Evolutionary conservation across 2,797 vertebrate genomes (phyloP).

Genomic region (Mareca strepera): DNA sequence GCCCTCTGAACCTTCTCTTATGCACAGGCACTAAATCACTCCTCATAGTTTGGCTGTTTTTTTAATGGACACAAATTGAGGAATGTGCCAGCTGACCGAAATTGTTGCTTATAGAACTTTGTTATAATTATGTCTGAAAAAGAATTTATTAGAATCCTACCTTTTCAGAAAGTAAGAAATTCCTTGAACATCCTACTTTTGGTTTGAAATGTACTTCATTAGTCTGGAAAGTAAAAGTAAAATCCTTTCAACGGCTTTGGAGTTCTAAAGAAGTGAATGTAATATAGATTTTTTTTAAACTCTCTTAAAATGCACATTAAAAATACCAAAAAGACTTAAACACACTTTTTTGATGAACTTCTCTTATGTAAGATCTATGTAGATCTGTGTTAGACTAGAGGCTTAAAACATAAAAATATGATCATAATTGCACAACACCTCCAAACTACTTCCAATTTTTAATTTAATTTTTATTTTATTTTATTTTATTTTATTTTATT

Average conservation of each 20-base stretch:
- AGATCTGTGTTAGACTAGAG: not conserved
- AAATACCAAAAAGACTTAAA: not conserved
- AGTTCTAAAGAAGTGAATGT: not conserved
- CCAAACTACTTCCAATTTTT: not conserved
- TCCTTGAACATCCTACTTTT: not conserved
- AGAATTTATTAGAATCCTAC: not conserved
- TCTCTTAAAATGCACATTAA: not conserved
- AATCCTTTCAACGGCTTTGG: not conserved
- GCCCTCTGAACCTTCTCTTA: accelerated
- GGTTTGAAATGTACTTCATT: not conserved
- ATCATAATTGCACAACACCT: not conserved
- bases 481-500: not conserved
- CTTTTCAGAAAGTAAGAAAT: not conserved
- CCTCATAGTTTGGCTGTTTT: not conserved
- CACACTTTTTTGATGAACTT: not conserved
- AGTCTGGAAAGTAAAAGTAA: not conserved
- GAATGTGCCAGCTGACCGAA: not conserved
- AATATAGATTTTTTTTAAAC: not conserved
- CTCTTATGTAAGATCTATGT: not conserved
- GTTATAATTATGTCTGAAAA: not conserved
- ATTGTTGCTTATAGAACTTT: not conserved
- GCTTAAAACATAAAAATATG: not conserved
- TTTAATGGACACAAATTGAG: not conserved
- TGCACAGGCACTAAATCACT: not conserved
- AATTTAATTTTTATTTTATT: too few relatives aligned